phyloP scores from a whole-genome alignment of 2,113 vertebrate genomes.

The Bostrychus sinensis region DNA sequence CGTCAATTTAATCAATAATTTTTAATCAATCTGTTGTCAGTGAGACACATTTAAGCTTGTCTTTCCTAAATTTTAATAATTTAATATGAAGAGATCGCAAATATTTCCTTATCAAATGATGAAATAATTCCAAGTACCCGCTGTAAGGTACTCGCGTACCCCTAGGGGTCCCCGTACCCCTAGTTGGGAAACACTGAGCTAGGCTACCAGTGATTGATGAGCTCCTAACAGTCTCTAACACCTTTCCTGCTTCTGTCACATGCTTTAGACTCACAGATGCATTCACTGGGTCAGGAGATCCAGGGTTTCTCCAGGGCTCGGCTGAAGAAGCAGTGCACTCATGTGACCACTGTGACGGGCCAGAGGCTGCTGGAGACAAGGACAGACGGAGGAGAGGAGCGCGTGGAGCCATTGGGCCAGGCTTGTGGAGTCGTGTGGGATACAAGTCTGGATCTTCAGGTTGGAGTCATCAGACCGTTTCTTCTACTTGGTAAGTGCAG shows the following conservation, averaged over 20 bases:
- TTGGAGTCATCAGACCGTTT: conserved; percentile 87
- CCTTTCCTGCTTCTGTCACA: neutral
- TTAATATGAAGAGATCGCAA: too few species aligned
- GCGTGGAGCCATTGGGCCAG: conserved; percentile 52
- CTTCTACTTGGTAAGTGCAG: conserved; percentile 92
- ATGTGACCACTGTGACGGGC: conserved; percentile 88
- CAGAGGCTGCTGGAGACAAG: conserved; percentile 86
- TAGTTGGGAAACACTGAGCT: too few species aligned
- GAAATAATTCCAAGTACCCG: too few species aligned
- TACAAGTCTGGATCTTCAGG: conserved; percentile 86
- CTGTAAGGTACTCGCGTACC: too few species aligned
- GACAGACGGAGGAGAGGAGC: conserved; percentile 71
- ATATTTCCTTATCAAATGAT: too few species aligned
- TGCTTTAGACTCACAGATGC: conserved; percentile 80
- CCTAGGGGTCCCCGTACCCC: too few species aligned
- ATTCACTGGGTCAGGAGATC: conserved; percentile 89
- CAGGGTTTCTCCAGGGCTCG: conserved; percentile 83
- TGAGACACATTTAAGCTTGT: too few species aligned
- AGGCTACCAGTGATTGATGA: too few species aligned
- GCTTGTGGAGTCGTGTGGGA: conserved; percentile 89
- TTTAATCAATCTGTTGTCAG: too few species aligned
- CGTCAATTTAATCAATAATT: too few species aligned
- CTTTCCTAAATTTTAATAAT: too few species aligned
- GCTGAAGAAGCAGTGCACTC: conserved; percentile 87
- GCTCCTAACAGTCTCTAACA: neutral